phyloP scores from a whole-genome alignment of 1,140 invertebrate species.

The Euwallacea fornicatus region DNA sequence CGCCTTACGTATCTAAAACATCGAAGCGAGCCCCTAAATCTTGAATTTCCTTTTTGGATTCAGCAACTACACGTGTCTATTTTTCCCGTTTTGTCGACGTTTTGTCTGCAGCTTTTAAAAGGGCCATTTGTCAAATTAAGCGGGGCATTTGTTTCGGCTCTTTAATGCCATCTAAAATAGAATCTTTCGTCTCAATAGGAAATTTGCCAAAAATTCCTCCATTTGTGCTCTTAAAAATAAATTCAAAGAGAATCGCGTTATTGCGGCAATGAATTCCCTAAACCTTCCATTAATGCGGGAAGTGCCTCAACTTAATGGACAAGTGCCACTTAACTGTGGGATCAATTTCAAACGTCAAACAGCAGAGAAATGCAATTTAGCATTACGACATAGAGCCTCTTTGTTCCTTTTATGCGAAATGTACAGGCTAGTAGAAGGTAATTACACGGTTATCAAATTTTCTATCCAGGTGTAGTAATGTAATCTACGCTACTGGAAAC shows the following conservation, averaged over 20 bases:
- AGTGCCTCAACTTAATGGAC: too few relatives aligned
- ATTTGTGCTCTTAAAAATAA: too few relatives aligned
- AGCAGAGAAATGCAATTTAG: too few relatives aligned
- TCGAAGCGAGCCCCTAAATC: conserved; percentile 29
- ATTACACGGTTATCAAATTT: conserved; percentile 3
- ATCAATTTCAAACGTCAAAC: too few relatives aligned
- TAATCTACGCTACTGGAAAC: conserved; percentile 6
- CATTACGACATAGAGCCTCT: too few relatives aligned
- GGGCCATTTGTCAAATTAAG: conserved; percentile 33
- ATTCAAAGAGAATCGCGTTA: too few relatives aligned
- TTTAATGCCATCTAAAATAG: conserved; percentile 8
- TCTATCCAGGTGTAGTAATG: not conserved
- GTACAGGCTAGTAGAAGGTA: not conserved
- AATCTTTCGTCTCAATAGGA: not conserved
- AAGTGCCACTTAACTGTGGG: too few relatives aligned
- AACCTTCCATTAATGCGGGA: too few relatives aligned
- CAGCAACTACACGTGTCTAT: conserved; percentile 25
- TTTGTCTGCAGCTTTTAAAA: conserved; percentile 29
- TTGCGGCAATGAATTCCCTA: too few relatives aligned
- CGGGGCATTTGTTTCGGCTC: conserved; percentile 15
- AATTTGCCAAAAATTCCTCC: not conserved
- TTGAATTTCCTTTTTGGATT: conserved; percentile 35
- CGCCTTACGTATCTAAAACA: conserved; percentile 31
- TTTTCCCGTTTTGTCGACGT: conserved; percentile 19
- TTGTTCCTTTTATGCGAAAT: not conserved